Conservation (phyloP, 2,113 vertebrate species). For the Spea bombifrons region DNA sequence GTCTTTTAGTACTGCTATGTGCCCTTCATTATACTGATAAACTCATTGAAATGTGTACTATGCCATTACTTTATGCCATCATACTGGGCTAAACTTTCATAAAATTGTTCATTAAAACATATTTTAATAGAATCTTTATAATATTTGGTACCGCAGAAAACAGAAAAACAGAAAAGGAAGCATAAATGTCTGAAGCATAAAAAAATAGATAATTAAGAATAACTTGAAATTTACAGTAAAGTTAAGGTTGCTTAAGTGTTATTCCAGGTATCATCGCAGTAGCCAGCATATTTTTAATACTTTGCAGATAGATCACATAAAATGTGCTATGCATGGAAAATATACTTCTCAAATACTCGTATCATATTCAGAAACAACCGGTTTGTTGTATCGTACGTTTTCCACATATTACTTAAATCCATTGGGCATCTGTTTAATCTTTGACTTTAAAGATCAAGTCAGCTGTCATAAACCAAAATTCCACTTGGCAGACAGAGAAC, state of each 20-base stretch:
- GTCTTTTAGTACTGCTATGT: no score
- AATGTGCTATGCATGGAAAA: conserved; percentile 29
- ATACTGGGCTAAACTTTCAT: no score
- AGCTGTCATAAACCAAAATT: not conserved
- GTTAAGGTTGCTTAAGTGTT: conserved; percentile 2
- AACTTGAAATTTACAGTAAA: not conserved
- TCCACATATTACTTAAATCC: conserved; percentile 30
- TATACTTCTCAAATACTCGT: conserved; percentile 22
- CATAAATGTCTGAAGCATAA: no score
- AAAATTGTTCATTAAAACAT: no score
- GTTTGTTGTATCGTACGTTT: conserved; percentile 7
- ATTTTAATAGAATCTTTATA: no score
- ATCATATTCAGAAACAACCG: conserved; percentile 29
- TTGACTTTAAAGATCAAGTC: not conserved
- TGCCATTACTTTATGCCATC: no score
- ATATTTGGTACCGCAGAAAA: no score
- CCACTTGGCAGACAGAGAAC: not conserved
- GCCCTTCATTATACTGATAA: no score
- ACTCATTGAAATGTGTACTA: no score
- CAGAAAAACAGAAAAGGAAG: no score
- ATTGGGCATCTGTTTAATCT: conserved; percentile 31
- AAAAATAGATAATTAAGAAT: no score
- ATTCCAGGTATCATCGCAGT: conserved; percentile 11
- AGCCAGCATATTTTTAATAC: conserved; percentile 35
- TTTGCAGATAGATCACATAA: conserved; percentile 7